Percentiles rank a stretch among this genome's conserved stretches.
These are phyloP conservation scores for Drosophila persimilis DNA, from an alignment of 1,140 invertebrate species.

Conservation along the genomic window DNA sequence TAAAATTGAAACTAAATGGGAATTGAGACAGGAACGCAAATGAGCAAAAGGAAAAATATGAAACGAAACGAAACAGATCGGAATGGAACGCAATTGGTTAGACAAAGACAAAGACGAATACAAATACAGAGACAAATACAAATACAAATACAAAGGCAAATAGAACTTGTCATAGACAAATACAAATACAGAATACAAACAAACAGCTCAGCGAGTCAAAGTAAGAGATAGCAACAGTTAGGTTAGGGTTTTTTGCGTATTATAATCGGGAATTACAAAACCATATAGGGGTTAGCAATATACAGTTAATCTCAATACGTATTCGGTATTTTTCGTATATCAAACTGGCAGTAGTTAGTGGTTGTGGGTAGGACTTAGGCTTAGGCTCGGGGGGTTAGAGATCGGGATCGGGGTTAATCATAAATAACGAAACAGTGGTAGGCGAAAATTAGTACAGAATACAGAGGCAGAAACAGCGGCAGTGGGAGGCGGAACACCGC, in stretches of 20 bases:
- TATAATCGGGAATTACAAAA: conserved; percentile 33
- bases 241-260: conserved; percentile 24
- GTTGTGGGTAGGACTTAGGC: conserved; percentile 26
- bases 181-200: conserved; percentile 40
- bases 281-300: conserved; percentile 32
- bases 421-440: conserved; percentile 38
- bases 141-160: conserved; percentile 44
- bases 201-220: conserved; percentile 61
- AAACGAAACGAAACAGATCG: conserved; percentile 29
- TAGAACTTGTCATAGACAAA: conserved; percentile 35
- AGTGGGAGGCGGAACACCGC: conserved; percentile 16
- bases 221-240: conserved; percentile 49
- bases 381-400: conserved; percentile 14
- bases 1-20: conserved; percentile 26
- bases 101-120: conserved; percentile 39
- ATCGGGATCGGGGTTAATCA: conserved; percentile 19
- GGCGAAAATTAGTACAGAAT: conserved; percentile 31
- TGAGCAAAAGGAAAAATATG: not conserved
- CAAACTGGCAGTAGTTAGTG: too few relatives aligned
- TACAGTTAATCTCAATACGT: conserved; percentile 35
- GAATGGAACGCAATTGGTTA: conserved; percentile 38
- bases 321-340: conserved; percentile 11
- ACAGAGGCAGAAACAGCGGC: conserved; percentile 15
- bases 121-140: conserved; percentile 28
- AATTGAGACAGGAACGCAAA: conserved; percentile 23